Evolutionary conservation across 1,140 invertebrate genomes (phyloP).

Genomic region (Hyposmocoma kahamanoa): DNA sequence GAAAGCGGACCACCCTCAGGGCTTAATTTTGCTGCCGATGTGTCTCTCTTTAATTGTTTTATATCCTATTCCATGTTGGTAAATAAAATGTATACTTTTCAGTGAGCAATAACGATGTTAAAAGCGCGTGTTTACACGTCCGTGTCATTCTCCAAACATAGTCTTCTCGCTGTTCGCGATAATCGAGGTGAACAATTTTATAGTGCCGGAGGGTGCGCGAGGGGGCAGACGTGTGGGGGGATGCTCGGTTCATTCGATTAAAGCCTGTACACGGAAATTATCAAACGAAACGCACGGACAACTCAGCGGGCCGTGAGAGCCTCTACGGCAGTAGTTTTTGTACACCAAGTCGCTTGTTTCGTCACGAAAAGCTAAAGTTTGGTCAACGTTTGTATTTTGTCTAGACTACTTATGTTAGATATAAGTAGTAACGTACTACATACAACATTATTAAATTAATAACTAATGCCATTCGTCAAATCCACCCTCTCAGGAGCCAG

Average conservation of each 20-base stretch:
- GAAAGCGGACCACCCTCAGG: slow-evolving; percentile 53
- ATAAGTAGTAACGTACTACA: too few species aligned
- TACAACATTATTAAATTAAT: too few species aligned
- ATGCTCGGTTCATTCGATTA: slow-evolving; percentile 53
- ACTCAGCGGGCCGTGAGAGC: slow-evolving; percentile 57
- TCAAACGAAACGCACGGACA: slow-evolving; percentile 67
- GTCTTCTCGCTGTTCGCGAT: slow-evolving; percentile 25
- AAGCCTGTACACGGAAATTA: slow-evolving; percentile 62
- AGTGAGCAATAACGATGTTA: neutral
- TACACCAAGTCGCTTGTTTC: slow-evolving; percentile 48
- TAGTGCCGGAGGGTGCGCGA: slow-evolving; percentile 26
- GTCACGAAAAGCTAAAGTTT: slow-evolving; percentile 45
- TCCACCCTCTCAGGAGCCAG: too few species aligned
- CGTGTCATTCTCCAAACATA: slow-evolving; percentile 13
- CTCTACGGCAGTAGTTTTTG: slow-evolving; percentile 68
- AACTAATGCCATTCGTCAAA: too few species aligned
- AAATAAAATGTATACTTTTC: neutral
- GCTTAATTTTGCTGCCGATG: slow-evolving; percentile 62
- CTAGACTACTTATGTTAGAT: too few species aligned
- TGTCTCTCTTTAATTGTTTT: slow-evolving; percentile 49
- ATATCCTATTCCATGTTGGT: slow-evolving; percentile 20
- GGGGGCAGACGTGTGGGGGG: too few species aligned
- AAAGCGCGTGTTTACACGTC: neutral
- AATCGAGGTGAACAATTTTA: slow-evolving; percentile 52
- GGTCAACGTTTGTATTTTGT: slow-evolving; percentile 35